phyloP scores from a whole-genome alignment of 2,888 invertebrate species.

The Polydrusus pterygomalis region DNA sequence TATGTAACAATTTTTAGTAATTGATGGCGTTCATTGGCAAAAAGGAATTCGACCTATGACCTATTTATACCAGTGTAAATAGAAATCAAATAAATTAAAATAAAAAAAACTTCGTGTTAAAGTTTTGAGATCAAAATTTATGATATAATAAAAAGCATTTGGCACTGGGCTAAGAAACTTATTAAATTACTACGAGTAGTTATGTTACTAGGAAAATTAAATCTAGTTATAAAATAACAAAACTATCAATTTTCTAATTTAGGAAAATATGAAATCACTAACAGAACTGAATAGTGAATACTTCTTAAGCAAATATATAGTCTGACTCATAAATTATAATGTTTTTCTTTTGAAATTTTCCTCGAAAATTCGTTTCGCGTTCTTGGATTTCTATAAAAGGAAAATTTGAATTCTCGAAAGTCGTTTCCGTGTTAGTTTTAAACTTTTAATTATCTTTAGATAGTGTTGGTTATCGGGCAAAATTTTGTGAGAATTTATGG shows the following conservation, averaged over 20 bases:
- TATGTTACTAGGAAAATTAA: slow-evolving; percentile 1
- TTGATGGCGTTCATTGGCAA: too few species aligned
- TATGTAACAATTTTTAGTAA: too few species aligned
- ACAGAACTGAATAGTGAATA: slow-evolving; percentile 25
- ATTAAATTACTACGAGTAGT: too few species aligned
- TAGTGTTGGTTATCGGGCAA: slow-evolving; percentile 4
- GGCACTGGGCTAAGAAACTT: too few species aligned
- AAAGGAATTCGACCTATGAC: too few species aligned
- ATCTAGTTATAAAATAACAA: neutral
- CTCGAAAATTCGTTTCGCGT: neutral
- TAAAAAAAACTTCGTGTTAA: too few species aligned
- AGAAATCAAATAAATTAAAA: too few species aligned
- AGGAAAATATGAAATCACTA: slow-evolving; percentile 13
- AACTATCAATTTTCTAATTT: neutral
- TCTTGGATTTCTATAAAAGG: slow-evolving; percentile 31
- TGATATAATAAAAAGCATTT: too few species aligned
- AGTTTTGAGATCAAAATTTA: too few species aligned
- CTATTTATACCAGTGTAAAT: too few species aligned
- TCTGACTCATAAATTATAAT: slow-evolving; percentile 35
- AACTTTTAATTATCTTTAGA: slow-evolving; percentile 29
- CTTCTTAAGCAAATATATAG: slow-evolving; percentile 11
- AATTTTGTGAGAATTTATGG: slow-evolving; percentile 4
- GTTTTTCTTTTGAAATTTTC: slow-evolving; percentile 39
- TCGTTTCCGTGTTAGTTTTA: slow-evolving; percentile 24
- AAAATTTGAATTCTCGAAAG: slow-evolving; percentile 8